Evolutionary conservation across 2,888 invertebrate genomes (phyloP), one percentile per base, ranked within the genome.

Genomic region (Heliothis peltigera): DNA sequence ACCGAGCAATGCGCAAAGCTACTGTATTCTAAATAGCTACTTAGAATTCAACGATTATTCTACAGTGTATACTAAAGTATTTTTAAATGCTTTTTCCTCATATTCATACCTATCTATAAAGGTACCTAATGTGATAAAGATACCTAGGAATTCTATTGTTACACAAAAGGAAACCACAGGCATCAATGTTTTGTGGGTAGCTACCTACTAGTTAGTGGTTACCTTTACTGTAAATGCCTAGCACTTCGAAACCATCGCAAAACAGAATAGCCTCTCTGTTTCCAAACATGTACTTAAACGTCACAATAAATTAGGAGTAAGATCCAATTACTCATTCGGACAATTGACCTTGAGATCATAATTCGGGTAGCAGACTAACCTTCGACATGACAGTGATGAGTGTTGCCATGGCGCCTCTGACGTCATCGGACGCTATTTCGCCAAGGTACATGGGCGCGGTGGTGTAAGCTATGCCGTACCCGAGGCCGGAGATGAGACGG

Each of bases 361-460:
- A 52, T 43, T 48, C 39, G 55, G 17, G 59, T 58, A 63, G 39
- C 60, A 53, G 68, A 70, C 85, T 86, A 80, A 95, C 95, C 87
- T 96, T 95, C 12, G 94, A 94, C 89, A 95, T 95, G 8, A 96
- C 94, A 19, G 96, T 95, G 74, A 96, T 95, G 17, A 96, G 95
- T 0, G 96, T 95, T 0, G 96, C 96, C 85, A 97, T 94, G 28
- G 96, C 92, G 0, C 96, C 96, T 1, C 96, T 89, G 47, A 96
- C 95, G 70, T 95, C 93, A 80, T 96, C 94, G 19, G 96, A 96
- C 4, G 96, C 96, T 46, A 96, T 96, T 83, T 96, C 96, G 10
- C 96, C 96, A 51, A 96, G 90, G 84, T 96, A 96, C 96, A 96
- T 96, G 0, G 96, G 96, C 10, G 96, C 96, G 2, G 95, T 91